Evolutionary conservation across 2,888 invertebrate genomes (phyloP), one percentile per base, ranked within the genome.

Genomic region (Chironomus tentans): DNA sequence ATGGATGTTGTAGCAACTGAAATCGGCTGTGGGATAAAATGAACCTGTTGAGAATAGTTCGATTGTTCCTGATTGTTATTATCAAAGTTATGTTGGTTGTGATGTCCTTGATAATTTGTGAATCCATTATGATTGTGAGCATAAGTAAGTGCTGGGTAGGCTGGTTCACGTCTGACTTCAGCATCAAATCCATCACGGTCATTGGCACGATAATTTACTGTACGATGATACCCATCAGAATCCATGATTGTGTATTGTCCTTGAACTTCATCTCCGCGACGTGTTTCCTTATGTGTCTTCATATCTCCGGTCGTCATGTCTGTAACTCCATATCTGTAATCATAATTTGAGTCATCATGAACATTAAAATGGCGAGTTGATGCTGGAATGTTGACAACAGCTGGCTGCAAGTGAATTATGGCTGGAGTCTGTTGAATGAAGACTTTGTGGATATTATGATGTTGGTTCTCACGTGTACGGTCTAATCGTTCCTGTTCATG

Each of bases 261-360:
- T 69, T 76, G 72, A 12, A 77, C 77, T 38, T 69, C 38, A 68
- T 76, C 76, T 7, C 76, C 76, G 12, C 48, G 68, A 6, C 72
- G 56, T 15, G 65, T n/a, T 68, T 77, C 77, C 24, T 68, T n/a
- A 50, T 77, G 77, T 15, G 56, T 10, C 48, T 77, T 77, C 12
- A 77, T 38, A 68, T 77, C 77, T 15, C 77, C 77, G 21, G 77
- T 77, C 3, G 46, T 68, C 13, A 47, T n/a, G 46, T 77, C 77
- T 10, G 46, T 28, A 13, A 77, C 73, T 12, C 72, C 50, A 21
- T 77, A 77, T 4, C n/a, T 50, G 47, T 76, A 76, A 47, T 77
- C 70, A 38, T 77, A 77, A 18, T 75, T 47, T 12, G 75, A 61
- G 56, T 56, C 56, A 56, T 61, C 65, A 15, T 28, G 21, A 22